phyloP scores from a whole-genome alignment of 2,797 vertebrate species.

The Ctenopoma kingsleyae region DNA sequence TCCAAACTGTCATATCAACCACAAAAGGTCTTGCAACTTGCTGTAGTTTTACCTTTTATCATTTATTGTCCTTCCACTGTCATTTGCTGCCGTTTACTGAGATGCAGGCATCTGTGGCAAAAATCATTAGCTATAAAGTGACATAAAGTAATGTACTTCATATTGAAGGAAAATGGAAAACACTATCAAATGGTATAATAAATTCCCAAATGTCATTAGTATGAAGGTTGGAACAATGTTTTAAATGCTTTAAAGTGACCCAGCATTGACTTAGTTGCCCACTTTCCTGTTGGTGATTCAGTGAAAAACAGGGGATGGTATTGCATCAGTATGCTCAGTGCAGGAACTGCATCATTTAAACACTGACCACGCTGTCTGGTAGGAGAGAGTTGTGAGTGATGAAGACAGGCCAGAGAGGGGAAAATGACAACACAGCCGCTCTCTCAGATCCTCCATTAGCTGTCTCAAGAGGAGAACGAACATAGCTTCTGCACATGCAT shows the following conservation, averaged over 20 bases:
- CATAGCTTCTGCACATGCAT: neutral
- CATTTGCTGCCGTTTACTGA: conserved; percentile 1
- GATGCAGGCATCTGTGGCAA: neutral
- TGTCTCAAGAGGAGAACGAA: conserved; percentile 44
- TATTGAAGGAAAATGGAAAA: neutral
- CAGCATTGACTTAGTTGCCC: conserved; percentile 7
- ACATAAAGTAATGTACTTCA: neutral
- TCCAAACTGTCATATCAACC: neutral
- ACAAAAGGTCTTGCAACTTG: neutral
- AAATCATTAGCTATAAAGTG: neutral
- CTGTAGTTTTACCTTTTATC: neutral
- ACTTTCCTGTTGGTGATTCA: neutral
- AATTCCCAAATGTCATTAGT: neutral
- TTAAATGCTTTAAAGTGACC: conserved; percentile 7
- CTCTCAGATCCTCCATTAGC: conserved; percentile 55
- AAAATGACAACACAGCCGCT: conserved; percentile 51
- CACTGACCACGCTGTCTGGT: conserved; percentile 49
- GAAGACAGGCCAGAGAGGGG: conserved; percentile 50
- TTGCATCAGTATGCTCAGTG: conserved; percentile 37
- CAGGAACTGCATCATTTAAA: conserved; percentile 57
- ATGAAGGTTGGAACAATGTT: neutral
- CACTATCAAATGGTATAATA: neutral
- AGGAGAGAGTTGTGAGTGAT: conserved; percentile 52
- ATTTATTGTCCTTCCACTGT: neutral
- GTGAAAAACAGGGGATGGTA: conserved; percentile 8